Conservation (phyloP, 2,797 vertebrate genomes). For the Smutsia temminckii region DNA sequence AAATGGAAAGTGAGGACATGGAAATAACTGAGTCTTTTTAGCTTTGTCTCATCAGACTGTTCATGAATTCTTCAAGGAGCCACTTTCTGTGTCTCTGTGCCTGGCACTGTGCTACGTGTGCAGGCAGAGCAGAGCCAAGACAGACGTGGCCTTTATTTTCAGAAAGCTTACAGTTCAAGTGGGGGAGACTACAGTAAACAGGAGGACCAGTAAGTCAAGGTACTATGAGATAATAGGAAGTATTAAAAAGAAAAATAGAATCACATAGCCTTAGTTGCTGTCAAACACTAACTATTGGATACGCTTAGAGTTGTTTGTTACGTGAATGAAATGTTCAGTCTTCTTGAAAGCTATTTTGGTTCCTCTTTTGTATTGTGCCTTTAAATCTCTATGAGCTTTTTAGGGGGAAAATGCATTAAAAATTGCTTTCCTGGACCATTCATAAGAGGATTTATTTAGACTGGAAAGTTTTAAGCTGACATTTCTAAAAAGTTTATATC, state of each 20-base stretch:
- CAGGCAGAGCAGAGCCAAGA: neutral
- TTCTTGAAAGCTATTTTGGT: slow-evolving; percentile 59
- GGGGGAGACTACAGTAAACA: slow-evolving; percentile 3
- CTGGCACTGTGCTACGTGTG: neutral
- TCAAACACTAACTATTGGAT: neutral
- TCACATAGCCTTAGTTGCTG: neutral
- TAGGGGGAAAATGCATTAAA: slow-evolving; percentile 32
- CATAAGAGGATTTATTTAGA: slow-evolving; percentile 77
- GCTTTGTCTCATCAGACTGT: neutral
- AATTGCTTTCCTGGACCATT: slow-evolving; percentile 64
- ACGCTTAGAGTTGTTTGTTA: slow-evolving; percentile 44
- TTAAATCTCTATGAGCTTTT: slow-evolving; percentile 66
- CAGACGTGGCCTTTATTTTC: neutral
- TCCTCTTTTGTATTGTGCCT: slow-evolving; percentile 63
- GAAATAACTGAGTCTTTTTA: slow-evolving; percentile 7
- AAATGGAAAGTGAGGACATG: neutral
- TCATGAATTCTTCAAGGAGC: neutral
- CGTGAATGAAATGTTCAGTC: slow-evolving; percentile 42
- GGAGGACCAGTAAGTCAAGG: neutral
- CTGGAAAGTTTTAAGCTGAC: slow-evolving; percentile 72
- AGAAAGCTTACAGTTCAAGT: slow-evolving; percentile 10
- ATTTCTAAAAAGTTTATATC: slow-evolving; percentile 76
- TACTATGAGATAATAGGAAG: slow-evolving; percentile 4
- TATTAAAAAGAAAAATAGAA: slow-evolving; percentile 32
- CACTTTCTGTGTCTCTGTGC: neutral